These are phyloP conservation scores for Microplitis deprimator DNA, from an alignment of 2,888 invertebrate species.

Conservation along the genomic window DNA sequence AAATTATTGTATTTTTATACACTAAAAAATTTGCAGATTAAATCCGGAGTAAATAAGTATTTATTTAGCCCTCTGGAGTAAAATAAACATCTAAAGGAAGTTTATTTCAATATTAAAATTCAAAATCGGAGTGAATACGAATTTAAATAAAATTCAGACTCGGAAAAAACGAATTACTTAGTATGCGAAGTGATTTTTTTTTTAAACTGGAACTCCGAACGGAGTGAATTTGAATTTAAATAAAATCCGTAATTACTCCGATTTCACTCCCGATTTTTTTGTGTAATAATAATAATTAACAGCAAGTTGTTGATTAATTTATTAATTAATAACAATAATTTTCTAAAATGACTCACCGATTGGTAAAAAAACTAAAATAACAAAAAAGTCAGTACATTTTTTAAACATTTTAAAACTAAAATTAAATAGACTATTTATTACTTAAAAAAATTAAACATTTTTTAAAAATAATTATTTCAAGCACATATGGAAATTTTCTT, in stretches of 20 bases:
- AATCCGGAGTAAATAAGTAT: background rate
- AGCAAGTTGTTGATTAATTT: background rate
- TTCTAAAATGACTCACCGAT: background rate
- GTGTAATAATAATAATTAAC: background rate
- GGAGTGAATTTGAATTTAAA: no score
- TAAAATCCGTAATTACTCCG: no score
- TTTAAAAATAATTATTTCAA: background rate
- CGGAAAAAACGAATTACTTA: no score
- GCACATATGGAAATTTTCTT: background rate
- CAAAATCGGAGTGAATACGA: no score
- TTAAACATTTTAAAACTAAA: background rate
- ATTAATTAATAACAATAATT: background rate
- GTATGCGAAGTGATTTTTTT: no score
- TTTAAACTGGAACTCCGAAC: no score
- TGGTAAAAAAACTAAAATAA: background rate
- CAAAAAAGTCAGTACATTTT: background rate
- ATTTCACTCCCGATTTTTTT: background rate
- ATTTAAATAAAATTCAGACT: no score
- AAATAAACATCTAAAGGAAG: no score
- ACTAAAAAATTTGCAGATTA: background rate
- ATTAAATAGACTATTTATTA: background rate
- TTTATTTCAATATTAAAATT: no score
- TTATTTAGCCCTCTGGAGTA: no score
- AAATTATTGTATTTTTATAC: no score
- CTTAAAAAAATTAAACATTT: background rate